Evolutionary conservation across 1,140 invertebrate genomes (phyloP), one percentile per base, ranked within the genome.

Genomic region (Tetraneura akinire): DNA sequence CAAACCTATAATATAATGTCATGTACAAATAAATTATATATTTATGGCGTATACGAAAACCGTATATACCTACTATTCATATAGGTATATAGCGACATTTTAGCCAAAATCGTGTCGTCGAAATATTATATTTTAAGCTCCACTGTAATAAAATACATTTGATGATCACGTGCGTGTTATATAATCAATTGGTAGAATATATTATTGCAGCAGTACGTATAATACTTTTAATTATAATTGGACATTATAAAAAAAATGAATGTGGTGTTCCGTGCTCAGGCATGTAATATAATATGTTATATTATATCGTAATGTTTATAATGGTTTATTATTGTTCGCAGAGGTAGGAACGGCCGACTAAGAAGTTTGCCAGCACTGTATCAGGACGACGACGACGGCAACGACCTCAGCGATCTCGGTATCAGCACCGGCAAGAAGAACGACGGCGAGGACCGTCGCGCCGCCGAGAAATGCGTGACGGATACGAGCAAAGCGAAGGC

Each of bases 391-490:
- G 92, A 94, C 83, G 88, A 90, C 3, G 42, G 74, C 23, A 93
- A 93, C 83, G 93, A 94, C 86, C 87, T 94, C 60, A 93, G 91
- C 82, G 93, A 94, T 85, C 89, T 94, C 83, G 92, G 93, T 49
- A 91, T 94, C 83, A 91, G 92, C 78, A 92, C 91, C 80, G 91
- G 90, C 85, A 92, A 91, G 83, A 92, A 91, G 83, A 70, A 57
- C 23, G 66, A 29, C 47, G 32, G 18, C 14, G 13, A 68, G n/a
- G 29, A 73, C 21, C 32, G 8, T 37, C 32, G 8, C 18, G 47
- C 42, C 8, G 76, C 81, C 0, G 23, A 62, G 9, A 26, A 81
- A 78, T 57, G 82, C 29, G 32, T 8, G 32, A 37, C 32, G 32
- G 32, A 37, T 37, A 8, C 32, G 32, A 37, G 32, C 8, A 37